Evolutionary conservation across 2,888 invertebrate genomes (phyloP).

Genomic region (Taphrorychus bicolor): DNA sequence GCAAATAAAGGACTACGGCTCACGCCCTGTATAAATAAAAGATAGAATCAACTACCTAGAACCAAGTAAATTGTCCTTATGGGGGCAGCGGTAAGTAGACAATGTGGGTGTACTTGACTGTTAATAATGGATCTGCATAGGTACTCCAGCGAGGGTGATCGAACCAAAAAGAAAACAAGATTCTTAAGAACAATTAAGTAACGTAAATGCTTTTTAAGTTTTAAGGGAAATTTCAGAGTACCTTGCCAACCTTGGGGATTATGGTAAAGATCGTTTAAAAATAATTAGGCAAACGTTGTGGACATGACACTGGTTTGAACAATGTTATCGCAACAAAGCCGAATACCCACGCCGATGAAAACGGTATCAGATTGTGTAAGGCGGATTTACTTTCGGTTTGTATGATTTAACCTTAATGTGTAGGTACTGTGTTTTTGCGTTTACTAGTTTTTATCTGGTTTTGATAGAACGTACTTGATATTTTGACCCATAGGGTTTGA

Average conservation of each 20-base stretch:
- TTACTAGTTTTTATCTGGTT: too few relatives aligned
- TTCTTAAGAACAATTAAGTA: too few relatives aligned
- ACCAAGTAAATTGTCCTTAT: neutral
- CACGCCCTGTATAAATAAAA: constrained; percentile 3
- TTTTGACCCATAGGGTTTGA: too few relatives aligned
- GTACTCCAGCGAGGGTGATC: too few relatives aligned
- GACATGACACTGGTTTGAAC: constrained; percentile 26
- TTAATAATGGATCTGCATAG: too few relatives aligned
- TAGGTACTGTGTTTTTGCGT: neutral
- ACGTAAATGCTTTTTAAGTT: too few relatives aligned
- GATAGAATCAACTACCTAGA: neutral
- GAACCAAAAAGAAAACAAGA: too few relatives aligned
- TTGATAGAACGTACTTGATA: too few relatives aligned
- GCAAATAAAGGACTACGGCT: neutral
- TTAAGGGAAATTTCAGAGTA: constrained; percentile 20
- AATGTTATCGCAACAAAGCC: constrained; percentile 25
- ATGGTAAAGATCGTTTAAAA: constrained; percentile 18
- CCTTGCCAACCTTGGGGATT: constrained; percentile 22
- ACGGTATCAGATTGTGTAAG: constrained; percentile 21
- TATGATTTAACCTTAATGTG: neutral
- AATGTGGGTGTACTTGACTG: neutral
- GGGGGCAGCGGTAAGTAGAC: neutral
- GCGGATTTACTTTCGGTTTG: constrained; percentile 4
- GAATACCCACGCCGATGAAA: constrained; percentile 24
- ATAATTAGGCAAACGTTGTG: constrained; percentile 20